Conservation (phyloP, 2,888 invertebrate genomes). For the Lithophane ornitopus region DNA sequence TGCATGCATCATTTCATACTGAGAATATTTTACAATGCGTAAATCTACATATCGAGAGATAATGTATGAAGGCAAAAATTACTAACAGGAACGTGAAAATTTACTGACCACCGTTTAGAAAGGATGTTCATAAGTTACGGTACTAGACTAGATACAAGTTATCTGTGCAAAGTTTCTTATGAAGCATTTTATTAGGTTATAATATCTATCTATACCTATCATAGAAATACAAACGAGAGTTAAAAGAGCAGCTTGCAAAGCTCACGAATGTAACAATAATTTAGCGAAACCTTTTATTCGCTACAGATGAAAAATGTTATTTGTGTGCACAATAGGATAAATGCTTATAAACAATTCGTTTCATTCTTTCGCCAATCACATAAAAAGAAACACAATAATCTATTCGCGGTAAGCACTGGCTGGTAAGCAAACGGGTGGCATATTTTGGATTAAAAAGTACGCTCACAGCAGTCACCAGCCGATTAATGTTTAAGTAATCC, state of each 20-base stretch:
- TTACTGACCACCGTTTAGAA: not conserved
- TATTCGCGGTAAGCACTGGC: not conserved
- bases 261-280: slow-evolving; percentile 1
- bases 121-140: not conserved
- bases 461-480: slow-evolving; percentile 12
- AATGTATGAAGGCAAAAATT: slow-evolving; percentile 28
- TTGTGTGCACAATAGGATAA: slow-evolving; percentile 21
- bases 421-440: slow-evolving; percentile 34
- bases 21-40: slow-evolving; percentile 46
- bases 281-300: not conserved
- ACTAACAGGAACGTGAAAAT: slow-evolving; percentile 18
- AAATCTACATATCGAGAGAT: slow-evolving; percentile 46
- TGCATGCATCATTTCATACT: slow-evolving; percentile 54
- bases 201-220: not conserved
- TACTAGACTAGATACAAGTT: not conserved
- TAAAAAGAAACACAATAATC: slow-evolving; percentile 22
- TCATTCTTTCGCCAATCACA: slow-evolving; percentile 32
- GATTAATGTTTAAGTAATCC: slow-evolving; percentile 50
- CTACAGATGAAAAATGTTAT: slow-evolving; percentile 3
- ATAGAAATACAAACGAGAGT: not conserved
- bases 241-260: not conserved
- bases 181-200: not conserved
- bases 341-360: slow-evolving; percentile 42
- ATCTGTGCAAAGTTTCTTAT: not conserved
- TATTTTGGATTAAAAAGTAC: slow-evolving; percentile 49